Conservation (phyloP, 1,140 invertebrate species). For the Harpegnathos saltator region DNA sequence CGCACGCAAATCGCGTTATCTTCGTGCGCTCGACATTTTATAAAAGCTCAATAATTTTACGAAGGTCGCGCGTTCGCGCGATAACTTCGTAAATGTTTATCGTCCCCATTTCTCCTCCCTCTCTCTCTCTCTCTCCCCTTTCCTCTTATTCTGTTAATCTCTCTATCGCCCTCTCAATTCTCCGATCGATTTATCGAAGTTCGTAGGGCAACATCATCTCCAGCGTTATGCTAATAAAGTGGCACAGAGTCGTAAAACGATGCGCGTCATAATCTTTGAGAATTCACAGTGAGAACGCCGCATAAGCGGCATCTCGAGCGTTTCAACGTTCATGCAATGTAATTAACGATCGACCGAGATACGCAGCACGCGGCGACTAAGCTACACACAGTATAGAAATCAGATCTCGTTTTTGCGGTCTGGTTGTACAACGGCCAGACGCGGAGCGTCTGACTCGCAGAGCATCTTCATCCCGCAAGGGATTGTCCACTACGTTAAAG, state of each 20-base stretch:
- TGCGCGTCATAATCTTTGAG: not conserved
- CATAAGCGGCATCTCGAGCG: no score
- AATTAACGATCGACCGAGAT: not conserved
- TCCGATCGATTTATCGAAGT: conserved; percentile 44
- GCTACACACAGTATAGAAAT: not conserved
- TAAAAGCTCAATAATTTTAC: conserved; percentile 39
- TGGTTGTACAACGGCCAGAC: not conserved
- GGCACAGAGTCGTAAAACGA: conserved; percentile 17
- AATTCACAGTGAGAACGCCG: not conserved
- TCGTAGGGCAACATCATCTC: not conserved
- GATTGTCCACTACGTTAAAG: not conserved
- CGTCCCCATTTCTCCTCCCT: not conserved
- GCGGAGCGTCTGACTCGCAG: not conserved
- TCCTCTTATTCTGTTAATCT: no score
- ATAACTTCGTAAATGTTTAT: conserved; percentile 57
- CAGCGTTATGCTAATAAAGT: not conserved
- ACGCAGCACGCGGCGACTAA: not conserved
- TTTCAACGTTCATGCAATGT: no score
- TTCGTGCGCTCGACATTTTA: conserved; percentile 13
- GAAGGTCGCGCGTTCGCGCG: not conserved
- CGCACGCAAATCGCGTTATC: conserved; percentile 19
- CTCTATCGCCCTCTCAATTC: conserved; percentile 5
- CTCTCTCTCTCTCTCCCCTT: not conserved
- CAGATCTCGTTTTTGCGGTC: not conserved
- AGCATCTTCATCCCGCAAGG: not conserved